Percentiles rank a stretch among this genome's conserved stretches.
Evolutionary conservation across 2,113 vertebrate genomes (phyloP).

Genomic region (Lepus timidus): DNA sequence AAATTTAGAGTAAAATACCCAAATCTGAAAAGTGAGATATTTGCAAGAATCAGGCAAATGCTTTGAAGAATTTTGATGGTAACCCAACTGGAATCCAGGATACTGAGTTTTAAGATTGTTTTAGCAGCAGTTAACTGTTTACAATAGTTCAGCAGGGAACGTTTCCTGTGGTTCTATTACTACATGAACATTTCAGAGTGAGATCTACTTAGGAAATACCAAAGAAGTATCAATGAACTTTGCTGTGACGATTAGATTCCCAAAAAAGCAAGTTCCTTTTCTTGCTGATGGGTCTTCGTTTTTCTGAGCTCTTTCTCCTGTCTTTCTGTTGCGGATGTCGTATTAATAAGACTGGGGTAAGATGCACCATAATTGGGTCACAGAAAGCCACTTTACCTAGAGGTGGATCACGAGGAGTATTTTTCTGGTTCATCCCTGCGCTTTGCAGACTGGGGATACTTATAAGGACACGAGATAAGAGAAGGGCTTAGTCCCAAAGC

Average conservation of each 20-base stretch:
- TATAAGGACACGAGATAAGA: background rate
- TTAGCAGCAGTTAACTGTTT: background rate
- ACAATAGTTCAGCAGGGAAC: background rate
- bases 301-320: background rate
- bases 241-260: background rate
- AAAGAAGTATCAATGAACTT: background rate
- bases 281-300: background rate
- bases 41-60: background rate
- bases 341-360: background rate
- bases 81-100: conserved; percentile 31
- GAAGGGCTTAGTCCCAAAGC: background rate
- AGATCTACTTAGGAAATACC: conserved; percentile 35
- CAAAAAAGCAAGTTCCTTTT: background rate
- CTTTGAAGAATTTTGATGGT: background rate
- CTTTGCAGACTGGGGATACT: background rate
- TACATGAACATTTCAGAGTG: background rate
- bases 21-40: background rate
- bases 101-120: background rate
- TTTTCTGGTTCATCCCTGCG: background rate
- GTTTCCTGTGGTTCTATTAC: background rate
- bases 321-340: background rate
- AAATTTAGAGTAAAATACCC: background rate
- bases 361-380: background rate
- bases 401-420: background rate
- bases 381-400: background rate